Base-by-base conservation (phyloP, 2,888 invertebrate species). In the Netelia fuscicornis region DNA sequence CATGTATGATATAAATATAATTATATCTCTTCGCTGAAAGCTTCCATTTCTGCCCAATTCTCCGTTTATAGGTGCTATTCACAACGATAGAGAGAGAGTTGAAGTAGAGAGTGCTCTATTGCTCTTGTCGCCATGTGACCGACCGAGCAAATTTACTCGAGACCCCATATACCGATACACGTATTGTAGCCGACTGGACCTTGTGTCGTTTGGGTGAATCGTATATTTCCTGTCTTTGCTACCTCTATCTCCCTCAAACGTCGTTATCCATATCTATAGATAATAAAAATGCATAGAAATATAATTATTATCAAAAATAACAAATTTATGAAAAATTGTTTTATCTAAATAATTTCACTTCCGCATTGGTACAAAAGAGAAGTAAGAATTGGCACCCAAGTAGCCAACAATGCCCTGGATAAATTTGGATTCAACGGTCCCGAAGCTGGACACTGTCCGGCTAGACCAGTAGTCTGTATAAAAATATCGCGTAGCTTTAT, bases 21-120 rank as follows among this genome's bases (percentile, higher is more conserved):
- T 17, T 64, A 71, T 60, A 56, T 48, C 52, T 81, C 68, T 54
- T 68, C 11, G 64, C 37, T 42, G 62, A 86, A 37, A 84, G 85
- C 86, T 89, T 88, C 87, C 87, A 90, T 87, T 89, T 89, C 90
- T 87, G 79, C 78, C 48, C 70, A 44, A 70, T 68, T 72, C 77
- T 64, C 70, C 74, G 67, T 62, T 80, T 48, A 65, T 54, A 70
- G 70, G 23, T 48, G 30, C 71, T 48, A 64, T 60, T 70, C 78
- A 58, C 52, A 64, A 25, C 52, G 71, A 75, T 37, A 70, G 77
- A 52, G 13, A 60, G 30, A 25, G 44, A 30, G 30, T 5, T 30
- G 30, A 30, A 30, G 48, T 48, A 48, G 2, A 9, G 48, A 11
- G 11, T 48, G 9, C 48, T 11, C 48, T 48, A 9, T 48, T 13